Evolutionary conservation across 2,888 invertebrate genomes (phyloP).

Genomic region (Empis livida): DNA sequence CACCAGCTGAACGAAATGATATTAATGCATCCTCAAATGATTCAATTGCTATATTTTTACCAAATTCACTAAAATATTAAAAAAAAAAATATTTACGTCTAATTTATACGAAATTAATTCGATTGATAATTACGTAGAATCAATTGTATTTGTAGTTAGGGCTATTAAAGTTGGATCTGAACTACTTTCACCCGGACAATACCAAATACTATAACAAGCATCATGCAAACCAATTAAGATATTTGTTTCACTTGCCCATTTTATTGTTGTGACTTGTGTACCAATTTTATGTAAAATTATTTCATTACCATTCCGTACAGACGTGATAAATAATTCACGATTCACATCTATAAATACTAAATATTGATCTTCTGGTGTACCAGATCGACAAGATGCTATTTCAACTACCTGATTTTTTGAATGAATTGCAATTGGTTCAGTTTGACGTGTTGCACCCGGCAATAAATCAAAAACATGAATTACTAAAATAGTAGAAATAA

Average conservation of each 20-base stretch:
- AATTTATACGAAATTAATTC: slow-evolving; percentile 1
- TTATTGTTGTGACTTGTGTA: slow-evolving; percentile 39
- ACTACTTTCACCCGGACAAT: slow-evolving; percentile 60
- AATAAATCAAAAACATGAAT: slow-evolving; percentile 75
- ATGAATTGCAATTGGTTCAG: slow-evolving; percentile 56
- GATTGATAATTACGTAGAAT: slow-evolving; percentile 32
- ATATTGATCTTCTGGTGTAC: slow-evolving; percentile 62
- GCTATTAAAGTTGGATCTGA: slow-evolving; percentile 58
- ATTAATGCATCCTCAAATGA: slow-evolving; percentile 76
- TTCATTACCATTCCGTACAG: slow-evolving; percentile 25
- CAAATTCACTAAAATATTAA: slow-evolving; percentile 57
- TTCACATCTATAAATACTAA: slow-evolving; percentile 82
- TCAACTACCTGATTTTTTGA: slow-evolving; percentile 57
- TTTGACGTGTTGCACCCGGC: slow-evolving; percentile 36
- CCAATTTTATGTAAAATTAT: slow-evolving; percentile 25
- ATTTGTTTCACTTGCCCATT: slow-evolving; percentile 61
- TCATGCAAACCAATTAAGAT: slow-evolving; percentile 70
- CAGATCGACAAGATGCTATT: slow-evolving; percentile 75
- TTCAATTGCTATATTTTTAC: slow-evolving; percentile 68
- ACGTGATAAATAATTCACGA: slow-evolving; percentile 71
- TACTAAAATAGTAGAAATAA: slow-evolving; percentile 34
- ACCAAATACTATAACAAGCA: slow-evolving; percentile 66
- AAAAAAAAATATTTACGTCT: slow-evolving; percentile 26
- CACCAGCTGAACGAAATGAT: slow-evolving; percentile 77
- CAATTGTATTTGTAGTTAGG: slow-evolving; percentile 42